Evolutionary conservation across 2,888 invertebrate species (phyloP), one percentile per base, ranked within the genome.

Genomic region (Drosophila borealis): DNA sequence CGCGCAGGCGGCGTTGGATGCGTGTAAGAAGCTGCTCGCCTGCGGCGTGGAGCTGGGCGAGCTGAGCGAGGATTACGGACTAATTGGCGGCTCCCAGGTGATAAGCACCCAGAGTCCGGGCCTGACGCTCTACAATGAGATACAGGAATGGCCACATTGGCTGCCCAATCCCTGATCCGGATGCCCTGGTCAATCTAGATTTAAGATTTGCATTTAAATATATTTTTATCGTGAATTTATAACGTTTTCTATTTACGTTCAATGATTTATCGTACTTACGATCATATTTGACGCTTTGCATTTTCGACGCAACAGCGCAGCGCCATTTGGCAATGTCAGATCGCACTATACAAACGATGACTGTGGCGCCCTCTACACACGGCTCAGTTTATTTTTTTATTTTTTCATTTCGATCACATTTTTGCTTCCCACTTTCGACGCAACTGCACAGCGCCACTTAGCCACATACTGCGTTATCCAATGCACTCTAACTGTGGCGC

Each of bases 31-130:
- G 14, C 89, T 94, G 3, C 84, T 94, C 17, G 74, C 88, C 5
- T 93, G 93, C 72, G 94, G 93, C 10, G 92, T 93, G 0, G 74
- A 83, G 3, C 68, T 78, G 34, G 93, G 92, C 1, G 92, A 93
- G 70, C 81, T 94, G n/a, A 85, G 89, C 19, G 67, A 78, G 8
- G 87, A 92, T 69, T 94, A 93, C 73, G 86, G 87, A 21, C 74
- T 94, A 19, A 72, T 93, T 17, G 94, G 92, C 0, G 94, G 92
- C 10, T 89, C 93, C 17, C 94, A 94, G 89, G 92, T 93, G 1
- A 50, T 46, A 0, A 67, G 71, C 10, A 93, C 93, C 0, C 74
- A 82, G n/a, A 94, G 94, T 87, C 94, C 94, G 0, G 94, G 94
- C 1, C 63, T 90, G 11, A 86, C 90, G 53, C 87, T 94, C 4